Base-by-base conservation (phyloP, 2,113 vertebrate genomes). In the Trogon surrucura region DNA sequence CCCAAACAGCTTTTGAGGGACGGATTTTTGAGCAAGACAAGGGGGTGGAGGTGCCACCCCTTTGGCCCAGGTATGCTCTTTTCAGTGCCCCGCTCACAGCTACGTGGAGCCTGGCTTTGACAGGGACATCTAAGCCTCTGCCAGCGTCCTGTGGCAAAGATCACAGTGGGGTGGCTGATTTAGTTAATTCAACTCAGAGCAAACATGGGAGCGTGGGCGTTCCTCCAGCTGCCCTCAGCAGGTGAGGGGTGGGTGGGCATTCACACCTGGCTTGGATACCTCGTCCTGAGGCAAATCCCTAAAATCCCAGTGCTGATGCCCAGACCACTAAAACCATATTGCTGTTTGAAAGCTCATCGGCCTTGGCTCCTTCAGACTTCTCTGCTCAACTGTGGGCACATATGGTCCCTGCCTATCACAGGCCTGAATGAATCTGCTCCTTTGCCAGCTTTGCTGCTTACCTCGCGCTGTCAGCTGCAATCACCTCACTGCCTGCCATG, bases 141-240 rank as follows among this genome's bases (percentile, higher is more conserved):
- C 27, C 74, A 58, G 5, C 16, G 45, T 65, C 25, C 60, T 0
- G 1, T 5, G 3, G 13, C 6, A 51, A 45, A 38, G 58, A 5
- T 6, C 2, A 0, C 0, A 0, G 16, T 4, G 44, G n/a, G 25
- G 21, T 20, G n/a, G 50, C 50, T 10, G 22, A 15, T 56, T 29
- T 13, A 34, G 5, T 25, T 57, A 61, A 58, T 27, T 44, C 20
- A 75, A n/a, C 81, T 27, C 16, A 30, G 34, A 85, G 53, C 64
- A 51, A 65, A 61, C 10, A 41, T 2, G 8, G 22, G 25, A 64
- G 9, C 1, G 1, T 3, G 22, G 45, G 20, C 5, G 3, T 34
- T 64, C n/a, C 50, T 72, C 45, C 48, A 60, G 47, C 23, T 66
- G 44, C 80, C 19, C 21, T 54, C 67, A 54, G 60, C 65, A 73